phyloP scores from a whole-genome alignment of 1,140 invertebrate species.

The Euura lappo region DNA sequence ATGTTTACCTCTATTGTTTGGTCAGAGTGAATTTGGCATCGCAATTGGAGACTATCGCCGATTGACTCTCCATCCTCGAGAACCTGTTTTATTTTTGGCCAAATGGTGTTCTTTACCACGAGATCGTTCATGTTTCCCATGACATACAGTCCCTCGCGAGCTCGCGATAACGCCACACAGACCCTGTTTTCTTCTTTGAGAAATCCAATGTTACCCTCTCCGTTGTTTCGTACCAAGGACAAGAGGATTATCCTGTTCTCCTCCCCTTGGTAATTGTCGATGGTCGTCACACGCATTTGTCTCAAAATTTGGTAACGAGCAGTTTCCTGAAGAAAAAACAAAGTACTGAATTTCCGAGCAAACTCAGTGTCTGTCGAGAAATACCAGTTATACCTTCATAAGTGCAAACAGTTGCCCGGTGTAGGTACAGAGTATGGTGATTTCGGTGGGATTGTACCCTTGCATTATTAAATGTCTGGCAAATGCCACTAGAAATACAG shows the following conservation, averaged over 20 bases:
- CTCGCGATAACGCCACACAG: slow-evolving; percentile 84
- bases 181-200: slow-evolving; percentile 77
- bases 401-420: slow-evolving; percentile 60
- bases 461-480: slow-evolving; percentile 68
- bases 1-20: slow-evolving; percentile 41
- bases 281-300: slow-evolving; percentile 67
- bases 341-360: no score
- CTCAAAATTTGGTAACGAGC: slow-evolving; percentile 27
- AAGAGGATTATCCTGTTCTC: slow-evolving; percentile 85
- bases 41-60: slow-evolving; percentile 52
- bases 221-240: slow-evolving; percentile 81
- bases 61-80: slow-evolving; percentile 54
- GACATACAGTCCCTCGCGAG: slow-evolving; percentile 73
- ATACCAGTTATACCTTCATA: background rate
- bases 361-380: no score
- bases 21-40: slow-evolving; percentile 59
- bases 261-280: slow-evolving; percentile 88
- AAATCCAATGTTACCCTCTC: slow-evolving; percentile 77
- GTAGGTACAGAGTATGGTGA: slow-evolving; percentile 74
- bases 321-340: background rate
- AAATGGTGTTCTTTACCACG: slow-evolving; percentile 56
- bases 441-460: slow-evolving; percentile 63
- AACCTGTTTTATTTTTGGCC: slow-evolving; percentile 60
- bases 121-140: slow-evolving; percentile 73
- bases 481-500: slow-evolving; percentile 61